These are phyloP conservation scores for Caenorhabditis parvicauda DNA, from an alignment of 2,888 invertebrate genomes.

Conservation along the genomic window DNA sequence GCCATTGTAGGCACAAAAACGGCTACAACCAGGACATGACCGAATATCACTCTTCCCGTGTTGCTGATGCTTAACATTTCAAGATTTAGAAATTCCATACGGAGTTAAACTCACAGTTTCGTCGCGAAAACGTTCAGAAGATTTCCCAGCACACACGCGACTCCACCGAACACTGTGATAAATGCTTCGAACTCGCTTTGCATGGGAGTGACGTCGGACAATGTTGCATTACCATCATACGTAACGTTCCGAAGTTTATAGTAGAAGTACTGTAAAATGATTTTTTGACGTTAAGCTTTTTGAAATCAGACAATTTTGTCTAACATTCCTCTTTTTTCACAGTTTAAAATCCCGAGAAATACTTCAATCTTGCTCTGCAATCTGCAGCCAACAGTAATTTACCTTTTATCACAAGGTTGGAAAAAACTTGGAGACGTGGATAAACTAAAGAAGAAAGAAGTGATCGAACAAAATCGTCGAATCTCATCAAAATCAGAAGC, in stretches of 20 bases:
- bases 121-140: constrained; percentile 36
- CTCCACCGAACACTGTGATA: constrained; percentile 33
- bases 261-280: constrained; percentile 40
- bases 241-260: constrained; percentile 43
- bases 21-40: constrained; percentile 38
- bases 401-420: too few relatives aligned
- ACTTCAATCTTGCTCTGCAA: too few relatives aligned
- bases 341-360: too few relatives aligned
- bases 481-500: background rate
- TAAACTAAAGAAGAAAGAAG: background rate
- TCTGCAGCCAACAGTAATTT: too few relatives aligned
- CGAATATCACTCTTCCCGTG: constrained; percentile 33
- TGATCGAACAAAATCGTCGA: background rate
- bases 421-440: too few relatives aligned
- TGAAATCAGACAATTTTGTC: constrained; percentile 5
- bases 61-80: constrained; percentile 32
- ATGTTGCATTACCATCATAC: constrained; percentile 13
- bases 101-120: constrained; percentile 15
- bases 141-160: constrained; percentile 37
- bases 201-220: constrained; percentile 13
- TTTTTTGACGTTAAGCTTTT: too few relatives aligned
- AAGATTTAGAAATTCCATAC: background rate
- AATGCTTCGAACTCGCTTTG: constrained; percentile 35
- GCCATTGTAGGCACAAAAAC: constrained; percentile 36
- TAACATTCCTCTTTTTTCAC: too few relatives aligned